Percentiles rank a stretch among this genome's conserved stretches.
These are phyloP conservation scores for Pithecia hirsuta DNA, from an alignment of 2,797 vertebrate genomes.

Conservation along the genomic window DNA sequence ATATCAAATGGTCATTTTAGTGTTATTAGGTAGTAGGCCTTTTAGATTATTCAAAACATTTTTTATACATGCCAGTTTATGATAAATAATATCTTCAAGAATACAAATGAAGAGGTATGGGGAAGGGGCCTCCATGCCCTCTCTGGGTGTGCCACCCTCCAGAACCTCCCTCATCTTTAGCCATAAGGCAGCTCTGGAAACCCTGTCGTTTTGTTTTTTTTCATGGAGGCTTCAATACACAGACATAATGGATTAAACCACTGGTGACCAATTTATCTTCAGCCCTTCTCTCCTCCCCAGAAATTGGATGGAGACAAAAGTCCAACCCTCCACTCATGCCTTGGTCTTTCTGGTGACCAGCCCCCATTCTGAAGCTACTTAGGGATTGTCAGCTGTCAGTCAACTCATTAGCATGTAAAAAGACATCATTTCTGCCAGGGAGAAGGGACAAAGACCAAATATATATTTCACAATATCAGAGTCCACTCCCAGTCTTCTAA, in stretches of 20 bases:
- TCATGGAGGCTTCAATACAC: neutral
- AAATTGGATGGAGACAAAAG: neutral
- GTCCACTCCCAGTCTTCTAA: neutral
- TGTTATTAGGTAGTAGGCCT: neutral
- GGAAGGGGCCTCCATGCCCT: neutral
- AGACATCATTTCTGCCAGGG: neutral
- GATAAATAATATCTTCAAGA: neutral
- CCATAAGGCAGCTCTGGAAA: neutral
- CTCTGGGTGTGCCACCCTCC: too few relatives aligned
- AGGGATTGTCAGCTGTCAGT: neutral
- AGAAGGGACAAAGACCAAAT: neutral
- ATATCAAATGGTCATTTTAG: neutral
- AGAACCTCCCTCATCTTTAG: neutral
- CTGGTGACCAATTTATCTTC: neutral
- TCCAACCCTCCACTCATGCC: neutral
- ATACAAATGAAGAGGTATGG: neutral
- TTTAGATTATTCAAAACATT: slow-evolving; percentile 21
- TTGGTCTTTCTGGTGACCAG: neutral
- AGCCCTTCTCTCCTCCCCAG: neutral
- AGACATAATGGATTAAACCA: neutral
- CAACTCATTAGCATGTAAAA: neutral
- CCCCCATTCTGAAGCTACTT: neutral
- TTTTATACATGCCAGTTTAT: neutral
- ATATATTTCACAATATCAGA: neutral
- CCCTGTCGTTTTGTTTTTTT: neutral